Conservation (phyloP, 1,140 invertebrate species). For the Stegodyphus mimosarum region DNA sequence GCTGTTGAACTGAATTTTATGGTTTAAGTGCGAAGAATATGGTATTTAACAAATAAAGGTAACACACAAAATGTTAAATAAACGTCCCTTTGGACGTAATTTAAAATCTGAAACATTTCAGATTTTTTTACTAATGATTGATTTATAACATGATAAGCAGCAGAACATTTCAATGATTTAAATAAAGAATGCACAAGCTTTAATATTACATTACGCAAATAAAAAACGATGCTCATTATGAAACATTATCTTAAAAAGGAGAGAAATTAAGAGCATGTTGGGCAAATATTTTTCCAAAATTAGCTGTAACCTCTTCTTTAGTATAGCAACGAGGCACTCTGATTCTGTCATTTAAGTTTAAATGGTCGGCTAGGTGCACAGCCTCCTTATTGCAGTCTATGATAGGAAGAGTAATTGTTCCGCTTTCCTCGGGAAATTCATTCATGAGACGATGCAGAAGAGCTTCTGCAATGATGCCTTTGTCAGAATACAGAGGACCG, state of each 20-base stretch:
- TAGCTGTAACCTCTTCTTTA: conserved; percentile 52
- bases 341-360: background rate
- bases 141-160: no score
- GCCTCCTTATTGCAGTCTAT: conserved; percentile 36
- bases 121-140: no score
- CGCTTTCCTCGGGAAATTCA: conserved; percentile 32
- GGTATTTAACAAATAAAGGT: no score
- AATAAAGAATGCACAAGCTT: no score
- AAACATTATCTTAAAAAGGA: conserved; percentile 55
- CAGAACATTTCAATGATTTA: no score
- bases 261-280: conserved; percentile 64
- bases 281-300: conserved; percentile 61
- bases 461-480: conserved; percentile 32
- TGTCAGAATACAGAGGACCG: conserved; percentile 64
- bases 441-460: conserved; percentile 53
- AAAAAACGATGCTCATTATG: no score
- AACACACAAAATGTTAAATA: no score
- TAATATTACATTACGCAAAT: no score
- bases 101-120: no score
- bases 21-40: no score
- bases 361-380: background rate
- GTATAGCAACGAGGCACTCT: conserved; percentile 61
- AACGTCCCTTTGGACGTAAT: no score
- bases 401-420: conserved; percentile 13
- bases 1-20: no score